Conservation (phyloP, 1,140 invertebrate species). For the Bombus confusus region DNA sequence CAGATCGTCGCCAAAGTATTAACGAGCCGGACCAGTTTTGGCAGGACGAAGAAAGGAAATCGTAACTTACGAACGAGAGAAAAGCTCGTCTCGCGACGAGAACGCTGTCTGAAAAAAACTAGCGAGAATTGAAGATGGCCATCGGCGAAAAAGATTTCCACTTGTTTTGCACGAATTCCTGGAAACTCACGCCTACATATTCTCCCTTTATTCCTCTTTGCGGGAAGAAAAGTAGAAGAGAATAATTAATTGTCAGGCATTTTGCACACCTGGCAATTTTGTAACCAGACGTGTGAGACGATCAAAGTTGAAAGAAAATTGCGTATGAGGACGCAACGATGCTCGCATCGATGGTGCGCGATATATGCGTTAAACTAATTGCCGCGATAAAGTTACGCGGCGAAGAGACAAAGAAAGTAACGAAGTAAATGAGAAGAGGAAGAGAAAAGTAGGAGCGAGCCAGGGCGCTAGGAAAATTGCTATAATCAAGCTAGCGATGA, state of each 20-base stretch:
- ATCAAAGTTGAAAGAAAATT: background rate
- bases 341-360: conserved; percentile 27
- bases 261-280: background rate
- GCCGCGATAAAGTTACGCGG: conserved; percentile 19
- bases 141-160: conserved; percentile 15
- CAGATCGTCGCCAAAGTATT: background rate
- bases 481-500: conserved; percentile 53
- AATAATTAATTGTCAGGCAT: background rate
- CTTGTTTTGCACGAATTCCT: conserved; percentile 11
- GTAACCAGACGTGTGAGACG: too few species aligned
- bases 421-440: background rate
- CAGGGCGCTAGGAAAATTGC: conserved; percentile 60
- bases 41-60: conserved; percentile 14
- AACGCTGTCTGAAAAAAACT: background rate
- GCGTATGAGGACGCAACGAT: background rate
- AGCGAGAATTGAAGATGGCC: background rate
- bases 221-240: background rate
- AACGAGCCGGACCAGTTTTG: conserved; percentile 31
- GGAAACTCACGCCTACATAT: background rate
- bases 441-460: background rate
- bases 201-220: too few species aligned
- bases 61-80: conserved; percentile 23
- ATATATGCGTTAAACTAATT: conserved; percentile 50
- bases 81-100: background rate
- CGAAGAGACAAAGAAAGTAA: conserved; percentile 30